Conservation (phyloP, 2,113 vertebrate species). For the Thalassoma bifasciatum region DNA sequence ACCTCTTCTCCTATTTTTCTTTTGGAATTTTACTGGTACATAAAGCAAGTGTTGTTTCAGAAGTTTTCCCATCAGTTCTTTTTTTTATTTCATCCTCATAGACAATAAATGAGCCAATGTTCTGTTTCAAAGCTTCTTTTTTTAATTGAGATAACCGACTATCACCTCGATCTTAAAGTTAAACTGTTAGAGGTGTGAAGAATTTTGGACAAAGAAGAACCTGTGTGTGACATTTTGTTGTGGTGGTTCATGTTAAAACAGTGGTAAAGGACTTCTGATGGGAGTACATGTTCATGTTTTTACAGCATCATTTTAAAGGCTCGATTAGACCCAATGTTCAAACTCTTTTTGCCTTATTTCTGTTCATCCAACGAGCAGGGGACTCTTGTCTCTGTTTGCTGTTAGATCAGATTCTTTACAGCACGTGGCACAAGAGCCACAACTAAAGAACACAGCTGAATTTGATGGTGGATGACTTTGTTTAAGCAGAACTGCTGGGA, state of each 20-base stretch:
- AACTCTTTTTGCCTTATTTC: conserved; percentile 52
- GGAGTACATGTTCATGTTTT: neutral
- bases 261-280: neutral
- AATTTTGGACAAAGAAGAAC: conserved; percentile 25
- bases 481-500: conserved; percentile 1
- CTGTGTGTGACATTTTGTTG: neutral
- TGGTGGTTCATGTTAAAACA: conserved; percentile 6
- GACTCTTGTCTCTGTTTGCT: conserved; percentile 8
- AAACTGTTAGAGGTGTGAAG: conserved; percentile 36
- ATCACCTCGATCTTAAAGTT: conserved; percentile 20
- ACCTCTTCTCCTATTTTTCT: neutral
- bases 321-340: conserved; percentile 16
- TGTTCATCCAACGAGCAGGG: neutral
- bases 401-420: conserved; percentile 19
- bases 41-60: conserved; percentile 65
- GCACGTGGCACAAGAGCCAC: conserved; percentile 21
- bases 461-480: conserved; percentile 15
- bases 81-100: conserved; percentile 59
- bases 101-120: conserved; percentile 60
- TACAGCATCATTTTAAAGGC: neutral
- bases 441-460: neutral
- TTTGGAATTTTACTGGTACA: conserved; percentile 72
- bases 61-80: conserved; percentile 52
- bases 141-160: conserved; percentile 25
- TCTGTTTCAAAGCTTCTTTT: conserved; percentile 46